Percentiles rank a stretch among this genome's conserved stretches.
These are phyloP conservation scores for Lanius ludovicianus DNA, from an alignment of 2,113 vertebrate species.

Conservation along the genomic window DNA sequence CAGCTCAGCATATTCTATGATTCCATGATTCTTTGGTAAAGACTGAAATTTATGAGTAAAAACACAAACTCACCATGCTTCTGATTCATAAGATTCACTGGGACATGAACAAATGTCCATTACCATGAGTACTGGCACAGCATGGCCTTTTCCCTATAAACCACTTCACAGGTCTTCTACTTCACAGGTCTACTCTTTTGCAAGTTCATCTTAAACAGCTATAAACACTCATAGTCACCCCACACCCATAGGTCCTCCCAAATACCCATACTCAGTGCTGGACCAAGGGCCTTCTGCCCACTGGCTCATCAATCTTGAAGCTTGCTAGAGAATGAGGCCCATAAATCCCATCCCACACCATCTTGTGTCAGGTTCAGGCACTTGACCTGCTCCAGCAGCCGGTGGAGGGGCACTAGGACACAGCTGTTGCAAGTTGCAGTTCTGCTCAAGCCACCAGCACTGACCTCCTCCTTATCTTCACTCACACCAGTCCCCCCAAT, in stretches of 20 bases:
- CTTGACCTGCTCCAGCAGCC: background rate
- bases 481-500: rapidly evolving
- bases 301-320: background rate
- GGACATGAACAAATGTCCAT: rapidly evolving
- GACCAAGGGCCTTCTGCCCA: background rate
- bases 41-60: background rate
- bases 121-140: background rate
- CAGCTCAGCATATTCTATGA: background rate
- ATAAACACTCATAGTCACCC: background rate
- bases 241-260: rapidly evolving
- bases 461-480: background rate
- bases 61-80: background rate
- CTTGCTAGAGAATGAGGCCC: background rate
- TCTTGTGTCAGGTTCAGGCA: background rate
- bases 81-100: background rate
- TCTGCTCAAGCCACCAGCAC: background rate
- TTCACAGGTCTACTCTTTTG: background rate
- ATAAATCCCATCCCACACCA: background rate
- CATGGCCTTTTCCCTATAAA: background rate
- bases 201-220: background rate
- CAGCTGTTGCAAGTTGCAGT: background rate
- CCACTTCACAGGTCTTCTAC: rapidly evolving
- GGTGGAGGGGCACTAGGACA: background rate
- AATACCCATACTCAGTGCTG: background rate
- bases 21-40: background rate